Conservation (phyloP, 2,113 vertebrate genomes). For the Geothlypis trichas region DNA sequence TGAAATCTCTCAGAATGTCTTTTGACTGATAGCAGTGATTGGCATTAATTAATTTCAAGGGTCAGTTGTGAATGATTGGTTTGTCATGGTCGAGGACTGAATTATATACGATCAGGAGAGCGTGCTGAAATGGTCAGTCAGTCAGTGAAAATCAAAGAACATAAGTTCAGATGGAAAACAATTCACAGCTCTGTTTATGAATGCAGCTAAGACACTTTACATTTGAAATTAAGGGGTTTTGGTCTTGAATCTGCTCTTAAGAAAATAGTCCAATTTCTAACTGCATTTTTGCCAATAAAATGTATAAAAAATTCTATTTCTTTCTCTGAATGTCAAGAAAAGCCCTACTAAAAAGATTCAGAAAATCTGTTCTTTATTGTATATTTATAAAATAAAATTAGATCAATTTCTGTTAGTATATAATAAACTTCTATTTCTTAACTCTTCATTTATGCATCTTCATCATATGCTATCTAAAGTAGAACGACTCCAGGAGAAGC, state of each 20-base stretch:
- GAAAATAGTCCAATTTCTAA: not conserved
- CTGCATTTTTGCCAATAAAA: not conserved
- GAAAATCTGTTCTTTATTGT: not conserved
- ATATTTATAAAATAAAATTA: not conserved
- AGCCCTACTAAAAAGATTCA: not conserved
- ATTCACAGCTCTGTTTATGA: constrained; percentile 40
- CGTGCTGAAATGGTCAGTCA: constrained; percentile 36
- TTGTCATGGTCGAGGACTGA: constrained; percentile 66
- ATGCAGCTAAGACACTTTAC: constrained; percentile 40
- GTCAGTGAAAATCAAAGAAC: constrained; percentile 48
- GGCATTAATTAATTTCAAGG: constrained; percentile 54
- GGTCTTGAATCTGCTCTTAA: not conserved
- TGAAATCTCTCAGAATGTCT: constrained; percentile 18
- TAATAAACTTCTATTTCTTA: not conserved
- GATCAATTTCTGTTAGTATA: not conserved
- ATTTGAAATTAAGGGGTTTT: constrained; percentile 30
- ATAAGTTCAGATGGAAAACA: constrained; percentile 32
- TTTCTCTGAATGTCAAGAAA: not conserved
- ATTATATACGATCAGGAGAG: constrained; percentile 62
- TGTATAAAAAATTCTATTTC: not conserved
- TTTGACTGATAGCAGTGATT: constrained; percentile 35
- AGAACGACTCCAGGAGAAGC: not conserved
- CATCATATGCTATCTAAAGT: not conserved
- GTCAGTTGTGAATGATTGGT: constrained; percentile 74
- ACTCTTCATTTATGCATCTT: not conserved